Evolutionary conservation across 2,888 invertebrate genomes (phyloP).

Genomic region (Zaprionus lineosus): DNA sequence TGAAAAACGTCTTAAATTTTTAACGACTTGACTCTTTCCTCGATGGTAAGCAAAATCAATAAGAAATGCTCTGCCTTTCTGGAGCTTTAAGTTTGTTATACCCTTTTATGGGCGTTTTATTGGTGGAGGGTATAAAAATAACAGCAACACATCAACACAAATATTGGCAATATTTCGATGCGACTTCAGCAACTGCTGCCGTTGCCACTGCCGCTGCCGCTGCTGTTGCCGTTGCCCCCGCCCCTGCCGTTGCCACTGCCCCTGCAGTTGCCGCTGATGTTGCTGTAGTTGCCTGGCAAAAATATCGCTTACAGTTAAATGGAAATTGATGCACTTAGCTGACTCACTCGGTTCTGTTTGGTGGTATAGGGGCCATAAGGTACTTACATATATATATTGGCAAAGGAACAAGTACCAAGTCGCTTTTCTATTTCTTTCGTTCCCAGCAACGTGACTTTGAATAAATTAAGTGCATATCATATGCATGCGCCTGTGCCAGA

Average conservation of each 20-base stretch:
- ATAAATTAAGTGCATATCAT: constrained; percentile 77
- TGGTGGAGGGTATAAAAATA: not conserved
- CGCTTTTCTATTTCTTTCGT: constrained; percentile 44
- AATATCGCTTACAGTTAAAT: constrained; percentile 77
- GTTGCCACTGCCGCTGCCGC: constrained; percentile 1
- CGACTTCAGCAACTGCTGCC: constrained; percentile 27
- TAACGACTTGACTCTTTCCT: no score
- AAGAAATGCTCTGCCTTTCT: no score
- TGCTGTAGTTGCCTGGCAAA: constrained; percentile 39
- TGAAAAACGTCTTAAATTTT: no score
- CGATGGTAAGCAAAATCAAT: no score
- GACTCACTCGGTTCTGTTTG: constrained; percentile 76
- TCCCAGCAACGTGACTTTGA: constrained; percentile 73
- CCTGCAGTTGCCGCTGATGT: constrained; percentile 11
- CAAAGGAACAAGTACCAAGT: constrained; percentile 56
- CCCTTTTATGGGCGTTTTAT: not conserved
- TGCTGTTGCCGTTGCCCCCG: no score
- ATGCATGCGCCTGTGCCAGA: constrained; percentile 63
- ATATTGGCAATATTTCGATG: constrained; percentile 66
- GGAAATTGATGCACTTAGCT: constrained; percentile 79
- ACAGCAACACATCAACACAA: constrained; percentile 53
- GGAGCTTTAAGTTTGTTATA: not conserved
- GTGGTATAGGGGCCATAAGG: constrained; percentile 49
- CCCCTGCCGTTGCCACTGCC: constrained; percentile 1
- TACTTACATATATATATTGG: constrained; percentile 47